Evolutionary conservation across 1,140 invertebrate genomes (phyloP), one percentile per base, ranked within the genome.

Genomic region (Chymomyza costata): DNA sequence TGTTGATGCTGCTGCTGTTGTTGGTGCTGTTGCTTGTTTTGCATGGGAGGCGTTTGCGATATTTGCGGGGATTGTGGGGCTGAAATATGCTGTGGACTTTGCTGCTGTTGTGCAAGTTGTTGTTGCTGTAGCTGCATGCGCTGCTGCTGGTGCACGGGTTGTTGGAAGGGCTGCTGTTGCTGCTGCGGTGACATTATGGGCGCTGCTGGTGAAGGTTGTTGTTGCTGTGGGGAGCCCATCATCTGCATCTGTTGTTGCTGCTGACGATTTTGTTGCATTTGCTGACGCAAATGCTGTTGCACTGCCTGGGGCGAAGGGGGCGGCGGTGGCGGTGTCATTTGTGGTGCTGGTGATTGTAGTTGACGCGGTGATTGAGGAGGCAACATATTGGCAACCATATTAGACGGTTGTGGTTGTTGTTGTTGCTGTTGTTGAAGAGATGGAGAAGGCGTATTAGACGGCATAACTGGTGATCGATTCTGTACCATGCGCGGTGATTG

Each of bases 401-500:
- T 18, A 15, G 31, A 41, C 32, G 83, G 81, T n/a, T 83, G 73
- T 28, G 80, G 82, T 38, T 82, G 80, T 32, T 78, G 44, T 35
- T 84, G 81, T n/a, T 83, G 73, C 30, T 82, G 82, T 38, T 82
- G 80, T 32, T 78, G 71, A 11, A 78, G 28, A 6, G 71, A 78
- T 14, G 71, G 71, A 0, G 71, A 78, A 0, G 71, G 71, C 8
- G 71, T 78, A 10, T 41, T 59, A 6, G 71, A 73, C 0, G 71
- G 71, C 76, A 74, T 81, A 6, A 69, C 73, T 1, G 74, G 76
- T 7, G 74, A 81, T 6, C 73, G 47, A 37, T 80, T 78, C 46
- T 82, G 69, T 16, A 82, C 73, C 31, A 87, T 84, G 13, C 88
- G 74, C 1, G 89, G 86, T 8, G 85, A 86, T 61, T 86, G 85